Base-by-base conservation (phyloP, 1,140 invertebrate species). In the Drosophila kepulauana region DNA sequence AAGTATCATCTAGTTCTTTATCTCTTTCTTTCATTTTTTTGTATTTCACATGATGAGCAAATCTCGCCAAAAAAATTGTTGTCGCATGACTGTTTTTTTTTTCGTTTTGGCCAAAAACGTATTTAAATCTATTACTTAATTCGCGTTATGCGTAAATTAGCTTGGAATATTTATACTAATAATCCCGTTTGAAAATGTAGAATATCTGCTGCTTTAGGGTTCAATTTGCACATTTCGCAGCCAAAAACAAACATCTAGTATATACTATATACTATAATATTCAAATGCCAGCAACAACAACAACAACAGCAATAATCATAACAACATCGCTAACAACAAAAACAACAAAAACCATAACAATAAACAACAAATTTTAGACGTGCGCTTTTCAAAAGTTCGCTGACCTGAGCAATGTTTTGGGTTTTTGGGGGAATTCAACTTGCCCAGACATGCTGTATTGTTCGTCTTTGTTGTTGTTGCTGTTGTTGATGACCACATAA, bases 371-470 rank as follows among this genome's bases (percentile, higher is more conserved):
- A 65, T 67, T 69, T 82, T 75, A 56, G 75, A 61, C 45, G 71
- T 46, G 72, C 65, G 72, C 72, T 75, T 68, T 75, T 69, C 65
- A 78, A 75, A 86, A 78, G 84, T 89, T 88, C 84, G 81, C 78
- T 88, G 84, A 88, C 84, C 84, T 75, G 77, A 79, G 71, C 78
- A 88, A 84, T 80, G 80, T 79, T 88, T 88, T 79, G 77, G 63
- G 35, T 64, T 77, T 76, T 76, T 16, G 56, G 64, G 51, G 52
- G 62, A 25, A 66, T 64, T 64, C 77, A 67, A 78, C 82, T 78
- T 69, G 82, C 82, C 79, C 79, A 86, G 78, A 89, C 74, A 67
- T 57, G 59, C 59, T 46, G 58, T 59, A 61, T 61, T 77, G 75
- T 62, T 84, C 28, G 71, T 84, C 78, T 68, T 78, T 71, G 67